Conservation (phyloP, 2,888 invertebrate genomes). For the Lasioglossum morio region DNA sequence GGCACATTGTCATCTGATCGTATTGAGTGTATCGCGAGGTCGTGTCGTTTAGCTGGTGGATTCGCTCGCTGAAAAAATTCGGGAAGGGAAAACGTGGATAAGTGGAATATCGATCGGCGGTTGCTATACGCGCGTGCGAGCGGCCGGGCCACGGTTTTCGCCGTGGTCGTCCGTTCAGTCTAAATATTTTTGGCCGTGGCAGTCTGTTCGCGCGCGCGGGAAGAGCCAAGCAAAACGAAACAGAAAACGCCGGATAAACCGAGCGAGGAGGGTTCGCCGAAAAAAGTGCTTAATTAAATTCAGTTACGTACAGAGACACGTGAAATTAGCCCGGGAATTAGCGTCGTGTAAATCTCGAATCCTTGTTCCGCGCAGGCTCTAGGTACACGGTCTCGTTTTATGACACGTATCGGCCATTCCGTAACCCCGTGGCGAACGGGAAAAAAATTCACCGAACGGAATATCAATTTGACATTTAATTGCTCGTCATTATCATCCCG, state of each 20-base stretch:
- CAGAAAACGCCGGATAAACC: neutral
- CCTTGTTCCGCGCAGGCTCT: neutral
- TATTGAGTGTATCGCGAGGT: neutral
- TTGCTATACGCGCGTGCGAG: neutral
- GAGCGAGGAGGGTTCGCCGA: neutral
- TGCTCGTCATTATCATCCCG: neutral
- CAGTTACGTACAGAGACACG: neutral
- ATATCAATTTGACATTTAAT: conserved; percentile 2
- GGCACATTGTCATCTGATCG: neutral
- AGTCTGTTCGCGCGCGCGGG: neutral
- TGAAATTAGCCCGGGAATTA: conserved; percentile 6
- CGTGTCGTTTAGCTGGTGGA: neutral
- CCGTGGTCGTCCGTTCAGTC: neutral
- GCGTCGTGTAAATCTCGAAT: conserved; percentile 3
- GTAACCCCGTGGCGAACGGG: neutral
- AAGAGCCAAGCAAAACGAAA: neutral
- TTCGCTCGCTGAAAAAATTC: conserved; percentile 1
- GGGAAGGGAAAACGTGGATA: conserved; percentile 39
- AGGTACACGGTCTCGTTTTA: conserved; percentile 5
- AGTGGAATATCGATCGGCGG: conserved; percentile 48
- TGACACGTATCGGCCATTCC: neutral
- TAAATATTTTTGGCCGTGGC: conserved; percentile 14
- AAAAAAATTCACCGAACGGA: neutral
- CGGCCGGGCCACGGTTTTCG: neutral
- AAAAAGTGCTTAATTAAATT: conserved; percentile 25